These are phyloP conservation scores for Zonitis immaculata DNA, from an alignment of 2,888 invertebrate genomes.

Conservation along the genomic window DNA sequence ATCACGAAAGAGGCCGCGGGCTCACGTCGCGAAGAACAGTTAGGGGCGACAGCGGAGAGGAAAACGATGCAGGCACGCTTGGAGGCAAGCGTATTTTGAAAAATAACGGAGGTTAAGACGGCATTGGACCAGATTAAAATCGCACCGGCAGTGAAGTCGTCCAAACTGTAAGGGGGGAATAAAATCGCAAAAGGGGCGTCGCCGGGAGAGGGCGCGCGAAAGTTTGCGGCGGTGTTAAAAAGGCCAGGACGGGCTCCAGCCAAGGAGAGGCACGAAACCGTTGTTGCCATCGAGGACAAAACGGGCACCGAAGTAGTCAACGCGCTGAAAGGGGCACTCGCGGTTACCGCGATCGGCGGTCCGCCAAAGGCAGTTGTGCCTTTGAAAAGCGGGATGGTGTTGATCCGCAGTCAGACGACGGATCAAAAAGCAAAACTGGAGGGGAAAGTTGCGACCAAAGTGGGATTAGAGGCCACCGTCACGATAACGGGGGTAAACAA, in stretches of 20 bases:
- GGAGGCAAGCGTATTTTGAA: too few species aligned
- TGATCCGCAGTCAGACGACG: not conserved
- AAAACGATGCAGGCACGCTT: too few species aligned
- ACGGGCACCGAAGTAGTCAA: not conserved
- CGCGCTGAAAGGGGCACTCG: not conserved
- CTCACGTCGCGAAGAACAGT: too few species aligned
- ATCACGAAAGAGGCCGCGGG: too few species aligned
- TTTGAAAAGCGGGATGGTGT: not conserved
- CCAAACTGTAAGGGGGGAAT: too few species aligned
- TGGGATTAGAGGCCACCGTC: not conserved
- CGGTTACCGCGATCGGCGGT: not conserved
- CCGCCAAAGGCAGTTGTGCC: not conserved
- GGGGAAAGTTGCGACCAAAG: too few species aligned
- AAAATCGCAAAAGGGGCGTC: too few species aligned
- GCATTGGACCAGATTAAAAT: too few species aligned
- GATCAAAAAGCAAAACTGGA: not conserved
- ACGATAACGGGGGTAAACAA: too few species aligned
- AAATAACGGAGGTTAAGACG: too few species aligned
- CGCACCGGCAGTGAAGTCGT: too few species aligned
- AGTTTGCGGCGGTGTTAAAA: not conserved
- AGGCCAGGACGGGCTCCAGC: not conserved
- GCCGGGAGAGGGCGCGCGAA: constrained; percentile 17
- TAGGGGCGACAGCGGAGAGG: too few species aligned
- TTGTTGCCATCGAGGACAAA: constrained; percentile 1
- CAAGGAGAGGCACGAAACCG: not conserved